phyloP scores from a whole-genome alignment of 30 jellyfish, hydroid and myxozoan genomes.

The Chironex yamaguchii region DNA sequence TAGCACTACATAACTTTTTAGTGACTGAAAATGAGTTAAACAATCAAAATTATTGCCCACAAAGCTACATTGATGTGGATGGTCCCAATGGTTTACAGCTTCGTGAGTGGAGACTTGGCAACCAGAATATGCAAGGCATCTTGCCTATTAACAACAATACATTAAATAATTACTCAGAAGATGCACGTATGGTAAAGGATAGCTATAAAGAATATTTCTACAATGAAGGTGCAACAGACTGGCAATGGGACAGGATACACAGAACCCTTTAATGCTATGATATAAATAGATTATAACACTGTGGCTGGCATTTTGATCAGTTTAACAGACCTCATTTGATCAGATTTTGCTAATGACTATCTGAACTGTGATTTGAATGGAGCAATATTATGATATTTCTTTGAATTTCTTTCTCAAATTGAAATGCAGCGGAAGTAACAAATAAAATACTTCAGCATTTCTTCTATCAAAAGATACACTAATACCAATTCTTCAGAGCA shows the following conservation, averaged over 20 bases:
- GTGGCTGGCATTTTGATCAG: no score
- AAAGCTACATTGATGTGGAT: slow-evolving; percentile 22
- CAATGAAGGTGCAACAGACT: slow-evolving; percentile 65
- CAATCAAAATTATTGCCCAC: slow-evolving; percentile 39
- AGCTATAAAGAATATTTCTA: slow-evolving; percentile 39
- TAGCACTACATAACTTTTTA: slow-evolving; percentile 65
- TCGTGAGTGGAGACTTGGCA: slow-evolving; percentile 60
- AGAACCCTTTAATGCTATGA: not conserved
- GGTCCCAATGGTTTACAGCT: slow-evolving; percentile 41
- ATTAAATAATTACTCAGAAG: slow-evolving; percentile 58
- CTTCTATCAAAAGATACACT: no score
- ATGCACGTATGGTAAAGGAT: slow-evolving; percentile 46
- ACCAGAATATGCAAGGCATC: slow-evolving; percentile 24
- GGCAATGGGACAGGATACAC: slow-evolving; percentile 64
- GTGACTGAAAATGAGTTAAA: slow-evolving; percentile 7
- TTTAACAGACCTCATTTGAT: no score
- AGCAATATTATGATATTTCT: no score
- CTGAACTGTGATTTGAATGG: no score
- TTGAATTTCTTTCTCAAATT: no score
- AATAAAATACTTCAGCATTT: no score
- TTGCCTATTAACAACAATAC: slow-evolving; percentile 6
- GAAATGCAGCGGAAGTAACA: no score
- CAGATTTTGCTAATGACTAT: no score
- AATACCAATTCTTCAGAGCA: no score
- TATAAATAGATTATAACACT: not conserved